Conservation (phyloP, 35 echinoderm and acorn worm species). For the Anneissia japonica region DNA sequence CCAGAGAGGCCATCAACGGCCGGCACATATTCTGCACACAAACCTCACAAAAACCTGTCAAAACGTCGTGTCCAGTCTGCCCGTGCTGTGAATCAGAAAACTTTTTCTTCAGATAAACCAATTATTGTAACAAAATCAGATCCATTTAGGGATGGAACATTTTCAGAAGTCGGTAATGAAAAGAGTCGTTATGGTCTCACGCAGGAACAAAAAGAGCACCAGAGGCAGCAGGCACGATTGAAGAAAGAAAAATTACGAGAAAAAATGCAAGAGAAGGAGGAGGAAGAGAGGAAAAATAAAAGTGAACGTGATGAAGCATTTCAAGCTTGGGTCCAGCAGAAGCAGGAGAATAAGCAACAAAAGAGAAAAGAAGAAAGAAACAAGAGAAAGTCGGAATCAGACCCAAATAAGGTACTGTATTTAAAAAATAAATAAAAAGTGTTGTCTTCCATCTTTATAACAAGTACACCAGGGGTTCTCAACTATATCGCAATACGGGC, state of each 20-base stretch:
- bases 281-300: neutral
- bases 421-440: no score
- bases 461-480: no score
- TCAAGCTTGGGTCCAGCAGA: constrained; percentile 4
- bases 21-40: neutral
- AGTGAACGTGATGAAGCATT: neutral
- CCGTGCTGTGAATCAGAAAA: neutral
- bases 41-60: neutral
- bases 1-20: neutral
- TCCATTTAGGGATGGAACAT: neutral
- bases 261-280: neutral
- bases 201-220: constrained; percentile 1
- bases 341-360: neutral
- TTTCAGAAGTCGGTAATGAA: neutral
- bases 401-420: neutral
- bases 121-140: neutral
- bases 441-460: no score
- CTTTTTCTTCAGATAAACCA: neutral
- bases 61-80: neutral
- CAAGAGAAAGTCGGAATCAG: neutral
- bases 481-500: no score
- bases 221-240: neutral
- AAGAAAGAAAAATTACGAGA: constrained; percentile 1
- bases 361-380: constrained; percentile 6
- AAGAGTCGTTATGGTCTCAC: constrained; percentile 11